These are phyloP conservation scores for Thymelicus sylvestris DNA, from an alignment of 2,888 invertebrate genomes.

Conservation along the genomic window DNA sequence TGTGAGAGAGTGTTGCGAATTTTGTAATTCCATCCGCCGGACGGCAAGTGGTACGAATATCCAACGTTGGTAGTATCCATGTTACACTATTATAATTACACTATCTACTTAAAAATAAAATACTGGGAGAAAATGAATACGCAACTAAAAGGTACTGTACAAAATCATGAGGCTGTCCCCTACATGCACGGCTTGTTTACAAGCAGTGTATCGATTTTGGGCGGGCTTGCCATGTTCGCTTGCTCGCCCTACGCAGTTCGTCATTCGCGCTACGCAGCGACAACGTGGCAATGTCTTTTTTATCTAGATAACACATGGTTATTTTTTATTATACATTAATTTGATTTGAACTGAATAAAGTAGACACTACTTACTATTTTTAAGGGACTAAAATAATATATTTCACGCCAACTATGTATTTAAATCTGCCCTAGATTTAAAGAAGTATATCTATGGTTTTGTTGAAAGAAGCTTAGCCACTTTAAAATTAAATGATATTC, in stretches of 20 bases:
- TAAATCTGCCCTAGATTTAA: no score
- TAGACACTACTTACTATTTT: no score
- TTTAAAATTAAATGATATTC: no score
- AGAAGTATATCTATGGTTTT: background rate
- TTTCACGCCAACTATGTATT: background rate
- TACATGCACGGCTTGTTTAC: slow-evolving; percentile 77
- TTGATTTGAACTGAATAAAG: no score
- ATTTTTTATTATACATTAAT: no score
- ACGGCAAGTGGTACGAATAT: slow-evolving; percentile 93
- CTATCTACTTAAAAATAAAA: slow-evolving; percentile 44
- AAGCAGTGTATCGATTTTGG: slow-evolving; percentile 79
- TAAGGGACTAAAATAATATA: no score
- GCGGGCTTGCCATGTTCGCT: slow-evolving; percentile 45
- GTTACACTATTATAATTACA: slow-evolving; percentile 44
- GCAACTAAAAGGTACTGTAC: slow-evolving; percentile 50
- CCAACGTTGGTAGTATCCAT: slow-evolving; percentile 88
- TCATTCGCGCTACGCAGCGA: slow-evolving; percentile 41
- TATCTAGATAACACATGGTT: no score
- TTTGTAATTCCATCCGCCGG: slow-evolving; percentile 90
- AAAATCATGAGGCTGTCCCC: slow-evolving; percentile 55
- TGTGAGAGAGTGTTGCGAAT: slow-evolving; percentile 92
- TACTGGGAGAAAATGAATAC: slow-evolving; percentile 58
- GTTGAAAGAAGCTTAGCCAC: background rate
- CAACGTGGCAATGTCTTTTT: slow-evolving; percentile 30
- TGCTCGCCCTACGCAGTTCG: slow-evolving; percentile 30